A percentile compares a stretch with the other conserved stretches of the same genome.
phyloP scores from a whole-genome alignment of 2,113 vertebrate species.

The Regulus satrapa region DNA sequence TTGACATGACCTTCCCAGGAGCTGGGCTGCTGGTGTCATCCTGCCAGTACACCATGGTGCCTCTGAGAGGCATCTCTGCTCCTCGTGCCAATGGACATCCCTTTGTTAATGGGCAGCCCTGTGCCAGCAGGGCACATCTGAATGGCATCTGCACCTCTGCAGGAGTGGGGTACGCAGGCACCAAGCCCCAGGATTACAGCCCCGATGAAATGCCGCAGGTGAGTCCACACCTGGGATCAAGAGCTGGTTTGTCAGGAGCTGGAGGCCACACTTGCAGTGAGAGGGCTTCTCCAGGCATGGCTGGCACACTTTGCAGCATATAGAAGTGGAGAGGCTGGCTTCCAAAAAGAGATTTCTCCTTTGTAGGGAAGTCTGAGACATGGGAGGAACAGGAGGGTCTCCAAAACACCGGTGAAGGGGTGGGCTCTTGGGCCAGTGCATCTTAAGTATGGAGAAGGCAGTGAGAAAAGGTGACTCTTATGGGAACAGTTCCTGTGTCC shows the following conservation, averaged over 20 bases:
- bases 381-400: neutral
- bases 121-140: constrained; percentile 49
- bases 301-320: neutral
- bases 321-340: neutral
- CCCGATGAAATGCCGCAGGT: constrained; percentile 80
- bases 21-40: constrained; percentile 80
- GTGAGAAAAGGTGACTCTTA: neutral
- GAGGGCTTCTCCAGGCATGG: neutral
- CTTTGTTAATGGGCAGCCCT: constrained; percentile 76
- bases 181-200: constrained; percentile 74
- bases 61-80: constrained; percentile 81
- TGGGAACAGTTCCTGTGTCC: fast-evolving
- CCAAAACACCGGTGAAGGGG: neutral
- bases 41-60: constrained; percentile 96
- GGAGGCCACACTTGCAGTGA: neutral
- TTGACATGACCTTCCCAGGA: constrained; percentile 86
- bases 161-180: constrained; percentile 49
- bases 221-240: neutral
- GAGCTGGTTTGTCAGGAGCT: neutral
- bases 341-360: neutral
- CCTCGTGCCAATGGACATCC: constrained; percentile 71
- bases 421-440: neutral
- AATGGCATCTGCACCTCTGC: constrained; percentile 59
- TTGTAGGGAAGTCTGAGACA: neutral
- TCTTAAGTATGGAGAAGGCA: neutral